These are phyloP conservation scores for Tyria jacobaeae DNA, from an alignment of 2,888 invertebrate species.

Conservation along the genomic window DNA sequence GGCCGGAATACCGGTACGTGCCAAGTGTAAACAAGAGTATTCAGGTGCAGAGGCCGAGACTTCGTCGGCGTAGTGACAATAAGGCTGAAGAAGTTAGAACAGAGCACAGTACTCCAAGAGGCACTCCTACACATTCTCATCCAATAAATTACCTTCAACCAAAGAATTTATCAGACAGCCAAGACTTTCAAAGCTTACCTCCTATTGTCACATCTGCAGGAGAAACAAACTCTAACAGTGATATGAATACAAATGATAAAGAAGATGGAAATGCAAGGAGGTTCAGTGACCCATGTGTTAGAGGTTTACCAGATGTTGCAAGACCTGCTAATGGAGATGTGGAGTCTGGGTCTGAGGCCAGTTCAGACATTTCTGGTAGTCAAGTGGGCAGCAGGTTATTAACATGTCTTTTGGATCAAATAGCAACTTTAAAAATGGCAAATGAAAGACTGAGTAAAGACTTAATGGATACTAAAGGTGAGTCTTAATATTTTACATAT, in stretches of 20 bases:
- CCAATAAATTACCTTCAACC: constrained; percentile 72
- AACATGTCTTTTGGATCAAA: constrained; percentile 90
- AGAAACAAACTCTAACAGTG: constrained; percentile 81
- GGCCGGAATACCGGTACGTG: constrained; percentile 72
- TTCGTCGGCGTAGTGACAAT: constrained; percentile 65
- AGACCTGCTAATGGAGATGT: constrained; percentile 81
- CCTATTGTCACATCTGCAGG: constrained; percentile 88
- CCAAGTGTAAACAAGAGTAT: constrained; percentile 71
- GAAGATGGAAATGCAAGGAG: constrained; percentile 86
- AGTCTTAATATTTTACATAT: constrained; percentile 33
- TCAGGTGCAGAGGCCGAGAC: constrained; percentile 71
- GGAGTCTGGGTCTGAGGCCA: constrained; percentile 84
- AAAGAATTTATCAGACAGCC: constrained; percentile 76
- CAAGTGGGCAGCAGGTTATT: constrained; percentile 87
- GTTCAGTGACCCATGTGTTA: constrained; percentile 90
- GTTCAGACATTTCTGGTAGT: constrained; percentile 83
- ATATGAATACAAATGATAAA: constrained; percentile 81
- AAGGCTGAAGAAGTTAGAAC: constrained; percentile 65
- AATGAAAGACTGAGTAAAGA: constrained; percentile 92
- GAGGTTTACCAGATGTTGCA: constrained; percentile 77
- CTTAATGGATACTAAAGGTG: constrained; percentile 90
- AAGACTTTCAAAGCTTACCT: constrained; percentile 90
- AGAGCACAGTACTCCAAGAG: constrained; percentile 58
- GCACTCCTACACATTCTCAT: constrained; percentile 45
- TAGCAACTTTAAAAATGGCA: constrained; percentile 89